Evolutionary conservation across 2,113 vertebrate genomes (phyloP).

Genomic region (Saimiri boliviensis): DNA sequence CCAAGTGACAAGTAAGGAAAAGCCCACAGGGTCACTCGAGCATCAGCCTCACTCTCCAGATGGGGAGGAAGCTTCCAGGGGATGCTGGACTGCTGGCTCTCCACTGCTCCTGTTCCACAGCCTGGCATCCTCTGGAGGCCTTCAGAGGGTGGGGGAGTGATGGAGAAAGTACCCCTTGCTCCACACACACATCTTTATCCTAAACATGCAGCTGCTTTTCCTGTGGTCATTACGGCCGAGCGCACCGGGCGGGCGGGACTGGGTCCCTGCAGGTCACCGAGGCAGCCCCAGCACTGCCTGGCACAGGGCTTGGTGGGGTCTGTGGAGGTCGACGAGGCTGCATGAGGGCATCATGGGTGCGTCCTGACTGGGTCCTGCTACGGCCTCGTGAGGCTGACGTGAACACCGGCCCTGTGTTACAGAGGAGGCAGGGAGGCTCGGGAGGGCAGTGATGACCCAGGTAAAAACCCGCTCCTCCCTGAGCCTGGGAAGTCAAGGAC

Average conservation of each 20-base stretch:
- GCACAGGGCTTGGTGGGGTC: background rate
- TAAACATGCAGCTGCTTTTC: background rate
- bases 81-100: background rate
- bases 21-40: background rate
- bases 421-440: background rate
- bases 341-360: too few species aligned
- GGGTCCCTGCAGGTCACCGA: background rate
- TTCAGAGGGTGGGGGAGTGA: background rate
- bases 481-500: too few species aligned
- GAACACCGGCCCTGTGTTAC: background rate
- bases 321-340: too few species aligned
- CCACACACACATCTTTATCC: background rate
- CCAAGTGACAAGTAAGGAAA: background rate
- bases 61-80: background rate
- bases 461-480: too few species aligned
- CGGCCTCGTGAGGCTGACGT: background rate
- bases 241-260: accelerated
- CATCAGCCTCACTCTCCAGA: background rate
- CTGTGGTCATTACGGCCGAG: accelerated
- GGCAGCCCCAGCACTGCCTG: background rate
- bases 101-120: background rate
- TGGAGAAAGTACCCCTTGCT: accelerated
- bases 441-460: background rate
- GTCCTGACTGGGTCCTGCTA: accelerated
- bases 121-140: background rate